These are phyloP conservation scores for Acanthurus leucopareius DNA, from an alignment of 2,797 vertebrate genomes.

Conservation along the genomic window DNA sequence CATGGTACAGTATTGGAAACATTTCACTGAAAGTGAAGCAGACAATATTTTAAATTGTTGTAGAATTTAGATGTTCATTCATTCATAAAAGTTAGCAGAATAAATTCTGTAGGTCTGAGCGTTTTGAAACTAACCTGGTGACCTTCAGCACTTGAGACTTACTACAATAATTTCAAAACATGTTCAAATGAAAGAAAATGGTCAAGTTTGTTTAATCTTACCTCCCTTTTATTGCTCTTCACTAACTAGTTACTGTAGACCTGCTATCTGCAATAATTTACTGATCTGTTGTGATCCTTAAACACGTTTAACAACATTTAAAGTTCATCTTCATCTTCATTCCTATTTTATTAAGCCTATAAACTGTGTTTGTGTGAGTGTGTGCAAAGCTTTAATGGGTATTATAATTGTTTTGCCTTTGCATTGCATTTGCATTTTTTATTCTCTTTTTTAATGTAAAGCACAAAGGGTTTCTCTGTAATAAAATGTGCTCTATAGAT, in stretches of 20 bases:
- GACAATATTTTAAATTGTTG: not conserved
- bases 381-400: too few species aligned
- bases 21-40: not conserved
- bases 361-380: too few species aligned
- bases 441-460: too few species aligned
- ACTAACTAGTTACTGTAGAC: not conserved
- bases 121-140: not conserved
- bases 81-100: slow-evolving; percentile 6
- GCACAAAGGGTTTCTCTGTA: too few species aligned
- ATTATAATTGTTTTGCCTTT: too few species aligned
- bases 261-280: too few species aligned
- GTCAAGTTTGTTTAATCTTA: slow-evolving; percentile 4
- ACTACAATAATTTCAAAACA: slow-evolving; percentile 15
- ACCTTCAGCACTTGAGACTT: not conserved
- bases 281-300: too few species aligned
- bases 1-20: not conserved
- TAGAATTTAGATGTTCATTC: slow-evolving; percentile 16
- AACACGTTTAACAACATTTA: too few species aligned
- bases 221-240: slow-evolving; percentile 9
- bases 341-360: too few species aligned
- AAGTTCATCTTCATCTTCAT: too few species aligned
- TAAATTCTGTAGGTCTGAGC: not conserved
- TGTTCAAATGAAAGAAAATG: slow-evolving; percentile 5
- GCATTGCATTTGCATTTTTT: too few species aligned
- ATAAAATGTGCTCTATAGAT: too few species aligned